Conservation (phyloP, 2,888 invertebrate genomes). For the Cinara cedri region DNA sequence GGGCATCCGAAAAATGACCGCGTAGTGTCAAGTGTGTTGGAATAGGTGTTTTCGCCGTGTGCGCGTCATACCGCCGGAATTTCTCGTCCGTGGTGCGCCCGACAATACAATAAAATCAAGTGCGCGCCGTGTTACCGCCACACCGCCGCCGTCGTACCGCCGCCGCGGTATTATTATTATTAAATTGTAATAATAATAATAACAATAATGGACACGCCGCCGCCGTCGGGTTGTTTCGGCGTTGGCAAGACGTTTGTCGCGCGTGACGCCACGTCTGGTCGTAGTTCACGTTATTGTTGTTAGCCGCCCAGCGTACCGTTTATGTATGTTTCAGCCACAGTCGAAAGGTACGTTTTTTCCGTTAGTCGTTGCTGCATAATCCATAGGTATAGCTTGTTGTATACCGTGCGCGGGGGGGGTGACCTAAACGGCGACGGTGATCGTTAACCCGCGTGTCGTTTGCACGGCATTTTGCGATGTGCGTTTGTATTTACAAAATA, state of each 20-base stretch:
- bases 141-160: slow-evolving; percentile 8
- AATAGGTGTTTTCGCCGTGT: slow-evolving; percentile 38
- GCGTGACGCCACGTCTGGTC: slow-evolving; percentile 8
- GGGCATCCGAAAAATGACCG: slow-evolving; percentile 39
- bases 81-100: neutral
- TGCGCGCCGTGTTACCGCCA: slow-evolving; percentile 39
- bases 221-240: slow-evolving; percentile 25
- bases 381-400: too few relatives aligned
- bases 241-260: slow-evolving; percentile 38
- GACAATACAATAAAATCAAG: slow-evolving; percentile 29
- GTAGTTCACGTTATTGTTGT: neutral
- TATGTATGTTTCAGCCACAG: slow-evolving; percentile 56
- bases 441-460: neutral
- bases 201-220: slow-evolving; percentile 32
- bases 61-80: slow-evolving; percentile 28
- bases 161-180: neutral
- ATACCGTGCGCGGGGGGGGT: too few relatives aligned
- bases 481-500: slow-evolving; percentile 35
- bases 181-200: neutral
- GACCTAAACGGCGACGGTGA: neutral
- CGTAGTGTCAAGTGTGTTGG: slow-evolving; percentile 27
- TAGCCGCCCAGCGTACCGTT: slow-evolving; percentile 50
- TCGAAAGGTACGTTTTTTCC: slow-evolving; percentile 44
- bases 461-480: neutral
- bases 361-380: neutral